Evolutionary conservation across 2,888 invertebrate genomes (phyloP).

Genomic region (Sphaerophoria rueppellii): DNA sequence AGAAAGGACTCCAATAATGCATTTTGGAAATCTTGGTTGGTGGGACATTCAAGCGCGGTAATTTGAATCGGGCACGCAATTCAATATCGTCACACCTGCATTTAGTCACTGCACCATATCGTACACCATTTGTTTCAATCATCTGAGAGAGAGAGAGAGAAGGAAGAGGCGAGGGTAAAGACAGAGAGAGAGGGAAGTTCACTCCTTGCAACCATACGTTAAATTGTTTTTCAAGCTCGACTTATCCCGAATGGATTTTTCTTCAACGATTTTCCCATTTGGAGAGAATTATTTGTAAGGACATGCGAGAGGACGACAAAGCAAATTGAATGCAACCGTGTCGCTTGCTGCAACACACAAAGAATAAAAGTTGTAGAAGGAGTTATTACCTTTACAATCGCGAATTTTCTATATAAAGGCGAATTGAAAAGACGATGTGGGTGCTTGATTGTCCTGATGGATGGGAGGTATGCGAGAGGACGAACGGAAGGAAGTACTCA

Average conservation of each 20-base stretch:
- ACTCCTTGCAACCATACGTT: slow-evolving; percentile 62
- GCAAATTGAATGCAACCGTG: slow-evolving; percentile 66
- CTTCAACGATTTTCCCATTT: slow-evolving; percentile 37
- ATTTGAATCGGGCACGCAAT: slow-evolving; percentile 73
- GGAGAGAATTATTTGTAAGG: slow-evolving; percentile 67
- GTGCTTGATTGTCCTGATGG: background rate
- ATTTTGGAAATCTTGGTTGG: slow-evolving; percentile 55
- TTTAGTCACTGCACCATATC: slow-evolving; percentile 46
- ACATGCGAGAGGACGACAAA: slow-evolving; percentile 69
- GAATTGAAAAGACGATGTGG: slow-evolving; percentile 19
- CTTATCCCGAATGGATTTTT: slow-evolving; percentile 73
- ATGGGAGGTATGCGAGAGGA: background rate
- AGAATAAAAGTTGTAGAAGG: slow-evolving; percentile 15
- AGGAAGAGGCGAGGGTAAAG: slow-evolving; percentile 3
- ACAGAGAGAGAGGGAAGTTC: slow-evolving; percentile 9
- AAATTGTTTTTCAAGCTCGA: slow-evolving; percentile 74
- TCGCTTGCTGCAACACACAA: slow-evolving; percentile 4
- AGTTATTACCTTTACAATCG: slow-evolving; percentile 63
- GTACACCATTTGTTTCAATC: background rate
- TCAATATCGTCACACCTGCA: slow-evolving; percentile 69
- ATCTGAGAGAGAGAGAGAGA: background rate
- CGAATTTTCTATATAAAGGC: slow-evolving; percentile 67
- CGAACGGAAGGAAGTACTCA: background rate
- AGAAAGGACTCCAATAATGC: slow-evolving; percentile 26
- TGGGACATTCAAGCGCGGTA: slow-evolving; percentile 51